Evolutionary conservation across 35 echinoderm and acorn worm genomes (phyloP).

Genomic region (Amphiura filiformis): DNA sequence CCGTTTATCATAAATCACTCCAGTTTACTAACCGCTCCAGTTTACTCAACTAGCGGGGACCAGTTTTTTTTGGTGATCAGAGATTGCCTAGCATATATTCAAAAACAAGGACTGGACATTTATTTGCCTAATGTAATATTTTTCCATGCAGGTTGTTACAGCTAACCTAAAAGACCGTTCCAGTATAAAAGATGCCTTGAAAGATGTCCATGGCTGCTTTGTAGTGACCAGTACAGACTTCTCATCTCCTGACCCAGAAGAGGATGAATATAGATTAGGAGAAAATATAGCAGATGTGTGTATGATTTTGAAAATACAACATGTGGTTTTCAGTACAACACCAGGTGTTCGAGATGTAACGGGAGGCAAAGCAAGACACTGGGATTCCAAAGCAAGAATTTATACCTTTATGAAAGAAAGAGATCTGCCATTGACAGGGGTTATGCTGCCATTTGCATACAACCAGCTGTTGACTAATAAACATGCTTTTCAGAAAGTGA

Average conservation of each 20-base stretch:
- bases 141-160: slow-evolving; percentile 22
- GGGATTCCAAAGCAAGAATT: slow-evolving; percentile 76
- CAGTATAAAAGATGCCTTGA: slow-evolving; percentile 50
- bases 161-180: slow-evolving; percentile 63
- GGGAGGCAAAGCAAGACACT: slow-evolving; percentile 58
- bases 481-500: slow-evolving; percentile 39
- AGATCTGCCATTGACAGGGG: slow-evolving; percentile 64
- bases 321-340: slow-evolving; percentile 65
- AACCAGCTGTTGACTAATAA: slow-evolving; percentile 42
- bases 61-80: no score
- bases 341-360: slow-evolving; percentile 61
- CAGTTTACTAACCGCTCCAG: no score
- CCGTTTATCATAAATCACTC: no score
- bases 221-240: slow-evolving; percentile 62
- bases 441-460: slow-evolving; percentile 77
- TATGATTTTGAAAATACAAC: slow-evolving; percentile 57
- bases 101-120: no score
- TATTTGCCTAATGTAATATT: neutral
- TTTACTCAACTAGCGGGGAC: no score
- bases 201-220: slow-evolving; percentile 79
- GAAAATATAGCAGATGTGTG: slow-evolving; percentile 77
- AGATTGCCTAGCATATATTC: no score
- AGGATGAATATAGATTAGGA: slow-evolving; percentile 69
- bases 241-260: slow-evolving; percentile 36
- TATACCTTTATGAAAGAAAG: slow-evolving; percentile 86